Base-by-base conservation (phyloP, 2,888 invertebrate genomes). In the Lepidocyrtinus sp. region DNA sequence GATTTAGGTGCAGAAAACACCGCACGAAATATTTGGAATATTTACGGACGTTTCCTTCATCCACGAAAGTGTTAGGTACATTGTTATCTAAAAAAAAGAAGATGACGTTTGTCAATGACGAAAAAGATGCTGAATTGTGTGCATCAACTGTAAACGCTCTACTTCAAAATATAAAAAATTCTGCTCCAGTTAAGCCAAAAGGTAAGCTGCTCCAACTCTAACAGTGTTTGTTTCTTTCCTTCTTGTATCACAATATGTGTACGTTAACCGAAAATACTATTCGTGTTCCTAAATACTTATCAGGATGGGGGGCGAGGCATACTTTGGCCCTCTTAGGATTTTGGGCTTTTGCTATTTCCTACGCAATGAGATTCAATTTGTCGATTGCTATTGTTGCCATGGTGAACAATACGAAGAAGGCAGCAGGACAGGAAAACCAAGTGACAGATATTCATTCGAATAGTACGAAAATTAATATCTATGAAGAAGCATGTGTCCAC, bases 341-440 rank as follows among this genome's bases (percentile, higher is more conserved):
- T 63, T 82, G 79, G 80, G 85, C 75, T 0, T 86, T 86, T 65
- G 85, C 84, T 1, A 74, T 84, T 17, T 85, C 84, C 1, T 86
- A 86, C 69, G 85, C 85, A 1, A 85, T 86, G 83, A 55, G 86
- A 59, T 85, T 86, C 74, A 86, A 86, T 64, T 61, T 86, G 22
- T 85, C 86, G 5, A 73, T 86, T 15, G 86, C 86, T 0, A 85
- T 85, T 36, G 84, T 85, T 2, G 84, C 82, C 7, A 83, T 83
- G 82, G 83, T 81, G 7, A 81, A 83, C 15, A 74, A 21, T 19
- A 50, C 77, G 12, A 59, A 69, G 55, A 45, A 64, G 45, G 50
- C 19, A 15, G 24, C 59, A n/a, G 59, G 7, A 26, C 12, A 50
- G 74, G 36, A 21, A 2, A 21, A 15, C n/a, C n/a, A n/a, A n/a